Percentiles rank a stretch among this genome's conserved stretches.
Conservation (phyloP, 53 echinoderm and acorn worm species). For the Zoroaster sp. region DNA sequence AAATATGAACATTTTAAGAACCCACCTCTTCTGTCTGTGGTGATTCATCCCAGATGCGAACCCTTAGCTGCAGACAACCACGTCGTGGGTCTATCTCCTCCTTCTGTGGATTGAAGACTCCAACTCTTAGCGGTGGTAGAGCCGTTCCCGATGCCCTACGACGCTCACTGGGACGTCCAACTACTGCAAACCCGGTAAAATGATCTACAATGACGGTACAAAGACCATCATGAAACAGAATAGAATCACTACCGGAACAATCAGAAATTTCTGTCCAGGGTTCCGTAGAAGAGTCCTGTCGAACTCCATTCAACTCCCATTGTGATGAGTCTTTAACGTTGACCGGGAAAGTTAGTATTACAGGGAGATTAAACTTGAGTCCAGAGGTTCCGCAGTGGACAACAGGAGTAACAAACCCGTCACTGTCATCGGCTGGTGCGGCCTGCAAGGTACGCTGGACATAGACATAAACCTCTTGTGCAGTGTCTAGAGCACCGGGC, state of each 20-base stretch:
- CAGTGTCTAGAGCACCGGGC: background rate
- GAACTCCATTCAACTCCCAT: background rate
- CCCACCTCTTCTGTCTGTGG: background rate
- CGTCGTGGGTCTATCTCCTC: background rate
- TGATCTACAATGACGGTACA: constrained; percentile 14
- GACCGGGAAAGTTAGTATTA: background rate
- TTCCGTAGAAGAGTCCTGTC: background rate
- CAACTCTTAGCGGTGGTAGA: background rate
- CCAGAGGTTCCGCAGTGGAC: constrained; percentile 35
- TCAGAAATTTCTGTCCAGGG: background rate
- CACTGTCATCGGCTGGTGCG: background rate
- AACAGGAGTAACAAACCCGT: background rate
- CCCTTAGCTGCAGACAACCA: background rate
- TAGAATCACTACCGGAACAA: background rate
- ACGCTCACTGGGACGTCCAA: background rate
- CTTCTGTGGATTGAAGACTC: background rate
- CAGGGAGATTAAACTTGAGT: background rate
- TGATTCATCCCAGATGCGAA: constrained; percentile 26
- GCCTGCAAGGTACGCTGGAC: background rate
- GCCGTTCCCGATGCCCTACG: background rate
- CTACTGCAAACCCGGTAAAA: background rate
- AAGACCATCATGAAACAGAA: background rate
- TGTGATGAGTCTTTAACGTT: background rate
- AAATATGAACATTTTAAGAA: background rate
- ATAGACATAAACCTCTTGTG: background rate